These are phyloP conservation scores for Vultur gryphus DNA, from an alignment of 2,797 vertebrate genomes.

Conservation along the genomic window DNA sequence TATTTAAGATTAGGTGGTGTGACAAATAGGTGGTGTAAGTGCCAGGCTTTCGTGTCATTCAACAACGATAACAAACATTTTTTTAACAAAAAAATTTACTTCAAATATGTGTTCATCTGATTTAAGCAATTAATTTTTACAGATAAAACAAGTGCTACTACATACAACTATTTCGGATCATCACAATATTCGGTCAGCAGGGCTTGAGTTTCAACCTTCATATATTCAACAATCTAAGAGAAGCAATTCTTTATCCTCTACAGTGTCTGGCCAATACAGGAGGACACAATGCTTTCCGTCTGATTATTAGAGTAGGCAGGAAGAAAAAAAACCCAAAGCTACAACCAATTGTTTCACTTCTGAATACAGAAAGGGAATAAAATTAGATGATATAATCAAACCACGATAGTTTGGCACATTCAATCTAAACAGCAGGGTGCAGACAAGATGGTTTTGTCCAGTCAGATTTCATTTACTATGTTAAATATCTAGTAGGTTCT, in stretches of 20 bases:
- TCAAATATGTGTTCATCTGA: neutral
- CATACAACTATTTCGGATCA: neutral
- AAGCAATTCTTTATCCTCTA: neutral
- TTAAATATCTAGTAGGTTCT: neutral
- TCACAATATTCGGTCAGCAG: neutral
- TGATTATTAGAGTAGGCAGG: neutral
- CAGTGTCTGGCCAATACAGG: neutral
- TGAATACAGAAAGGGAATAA: neutral
- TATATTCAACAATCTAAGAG: neutral
- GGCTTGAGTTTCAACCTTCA: neutral
- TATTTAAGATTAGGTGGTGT: neutral
- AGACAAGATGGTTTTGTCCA: neutral
- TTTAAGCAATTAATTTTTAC: neutral
- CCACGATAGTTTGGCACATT: neutral
- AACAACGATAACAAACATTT: neutral
- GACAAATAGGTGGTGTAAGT: neutral
- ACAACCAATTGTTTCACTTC: neutral
- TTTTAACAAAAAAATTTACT: neutral
- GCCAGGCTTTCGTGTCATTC: neutral
- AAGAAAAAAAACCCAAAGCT: neutral
- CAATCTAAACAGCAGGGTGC: neutral
- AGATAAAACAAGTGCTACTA: neutral
- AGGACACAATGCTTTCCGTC: neutral
- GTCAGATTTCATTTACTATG: neutral
- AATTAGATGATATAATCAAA: neutral